Conservation (phyloP, 23 tunicate genomes). For the Corella eumyota region DNA sequence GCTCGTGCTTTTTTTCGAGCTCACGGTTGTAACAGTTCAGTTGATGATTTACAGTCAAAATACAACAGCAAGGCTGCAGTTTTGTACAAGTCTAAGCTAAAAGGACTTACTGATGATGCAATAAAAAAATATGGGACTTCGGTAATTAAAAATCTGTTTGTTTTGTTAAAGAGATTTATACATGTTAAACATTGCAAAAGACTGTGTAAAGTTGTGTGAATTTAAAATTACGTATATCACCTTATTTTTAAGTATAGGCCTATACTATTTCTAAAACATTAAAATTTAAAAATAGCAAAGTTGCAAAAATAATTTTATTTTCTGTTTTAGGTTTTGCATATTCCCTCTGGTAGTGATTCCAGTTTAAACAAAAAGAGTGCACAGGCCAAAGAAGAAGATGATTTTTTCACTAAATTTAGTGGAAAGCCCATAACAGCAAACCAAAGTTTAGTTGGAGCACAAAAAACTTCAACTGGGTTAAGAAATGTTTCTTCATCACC, state of each 20-base stretch:
- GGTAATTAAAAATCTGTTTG: constrained; percentile 19
- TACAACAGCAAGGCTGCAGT: constrained; percentile 85
- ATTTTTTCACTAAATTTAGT: constrained; percentile 60
- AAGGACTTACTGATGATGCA: constrained; percentile 55
- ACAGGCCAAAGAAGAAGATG: constrained; percentile 38
- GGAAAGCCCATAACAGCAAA: constrained; percentile 36
- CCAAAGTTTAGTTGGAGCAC: constrained; percentile 1
- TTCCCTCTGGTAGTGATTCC: constrained; percentile 20
- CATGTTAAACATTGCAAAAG: not conserved
- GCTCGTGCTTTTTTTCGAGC: constrained; percentile 91
- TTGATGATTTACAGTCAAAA: constrained; percentile 72
- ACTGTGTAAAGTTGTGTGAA: too few species aligned
- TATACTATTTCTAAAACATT: too few species aligned
- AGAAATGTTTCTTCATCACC: constrained; percentile 74
- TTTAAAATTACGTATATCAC: too few species aligned
- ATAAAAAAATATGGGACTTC: constrained; percentile 64
- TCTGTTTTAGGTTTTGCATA: constrained; percentile 40
- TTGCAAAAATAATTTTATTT: too few species aligned
- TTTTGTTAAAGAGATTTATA: not conserved
- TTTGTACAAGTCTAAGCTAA: constrained; percentile 57
- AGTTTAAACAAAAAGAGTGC: not conserved
- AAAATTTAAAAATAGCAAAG: too few species aligned
- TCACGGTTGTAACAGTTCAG: constrained; percentile 55
- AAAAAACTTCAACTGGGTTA: constrained; percentile 3
- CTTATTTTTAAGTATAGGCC: too few species aligned